Percentiles rank a stretch among this genome's conserved stretches.
phyloP scores from a whole-genome alignment of 2,888 invertebrate genomes.

The Epirrita christyi region DNA sequence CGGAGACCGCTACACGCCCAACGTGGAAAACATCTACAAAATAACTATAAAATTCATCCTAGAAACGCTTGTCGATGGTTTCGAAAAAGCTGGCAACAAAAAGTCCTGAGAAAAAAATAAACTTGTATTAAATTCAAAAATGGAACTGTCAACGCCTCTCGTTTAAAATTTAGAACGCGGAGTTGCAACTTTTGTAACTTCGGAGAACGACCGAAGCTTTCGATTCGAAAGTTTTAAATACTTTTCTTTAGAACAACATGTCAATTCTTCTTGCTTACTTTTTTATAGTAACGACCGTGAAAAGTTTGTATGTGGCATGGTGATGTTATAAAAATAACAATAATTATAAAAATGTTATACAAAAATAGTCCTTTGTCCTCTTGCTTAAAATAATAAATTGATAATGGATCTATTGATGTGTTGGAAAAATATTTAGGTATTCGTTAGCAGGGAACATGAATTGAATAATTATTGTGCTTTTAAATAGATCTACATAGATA shows the following conservation, averaged over 20 bases:
- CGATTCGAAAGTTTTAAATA: conserved; percentile 12
- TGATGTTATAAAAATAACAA: conserved; percentile 2
- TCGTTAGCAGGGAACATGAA: conserved; percentile 48
- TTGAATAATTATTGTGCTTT: conserved; percentile 48
- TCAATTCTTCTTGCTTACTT: conserved; percentile 36
- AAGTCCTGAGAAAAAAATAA: conserved; percentile 33
- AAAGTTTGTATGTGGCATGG: neutral
- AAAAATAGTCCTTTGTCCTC: conserved; percentile 13
- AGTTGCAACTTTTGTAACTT: conserved; percentile 17
- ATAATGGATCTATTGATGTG: conserved; percentile 25
- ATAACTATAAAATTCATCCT: conserved; percentile 96
- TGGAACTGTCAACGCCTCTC: conserved; percentile 16
- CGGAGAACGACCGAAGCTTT: conserved; percentile 9
- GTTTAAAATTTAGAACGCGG: conserved; percentile 13
- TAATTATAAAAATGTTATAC: neutral
- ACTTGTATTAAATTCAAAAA: conserved; percentile 18
- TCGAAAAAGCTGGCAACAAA: conserved; percentile 80
- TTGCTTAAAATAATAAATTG: conserved; percentile 8
- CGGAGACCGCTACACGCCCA: conserved; percentile 95
- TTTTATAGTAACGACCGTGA: conserved; percentile 9
- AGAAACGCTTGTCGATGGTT: conserved; percentile 93
- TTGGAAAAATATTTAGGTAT: conserved; percentile 29
- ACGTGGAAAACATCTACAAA: conserved; percentile 95
- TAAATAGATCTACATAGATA: conserved; percentile 43
- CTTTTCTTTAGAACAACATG: conserved; percentile 28